Percentiles rank a stretch among this genome's conserved stretches.
Conservation (phyloP, 2,797 vertebrate genomes). For the Chelon auratus region DNA sequence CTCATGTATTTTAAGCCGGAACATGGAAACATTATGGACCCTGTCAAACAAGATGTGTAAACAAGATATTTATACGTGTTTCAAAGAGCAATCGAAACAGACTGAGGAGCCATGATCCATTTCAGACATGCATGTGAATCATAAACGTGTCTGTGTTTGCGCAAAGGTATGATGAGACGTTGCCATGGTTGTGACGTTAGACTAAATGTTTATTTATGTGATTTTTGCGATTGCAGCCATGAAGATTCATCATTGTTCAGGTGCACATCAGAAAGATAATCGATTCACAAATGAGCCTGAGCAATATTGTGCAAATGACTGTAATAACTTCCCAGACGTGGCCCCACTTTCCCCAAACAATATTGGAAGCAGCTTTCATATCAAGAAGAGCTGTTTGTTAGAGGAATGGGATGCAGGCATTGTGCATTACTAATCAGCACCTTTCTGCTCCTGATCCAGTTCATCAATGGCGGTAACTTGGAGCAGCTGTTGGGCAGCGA, state of each 20-base stretch:
- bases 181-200: too few relatives aligned
- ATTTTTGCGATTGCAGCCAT: too few relatives aligned
- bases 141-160: too few relatives aligned
- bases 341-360: slow-evolving; percentile 1
- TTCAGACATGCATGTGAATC: too few relatives aligned
- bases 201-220: too few relatives aligned
- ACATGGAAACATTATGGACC: too few relatives aligned
- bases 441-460: slow-evolving; percentile 77
- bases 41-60: too few relatives aligned
- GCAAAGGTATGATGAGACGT: too few relatives aligned
- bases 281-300: neutral
- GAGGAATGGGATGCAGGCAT: neutral
- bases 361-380: slow-evolving; percentile 3
- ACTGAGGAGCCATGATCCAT: too few relatives aligned
- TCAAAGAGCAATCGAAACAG: too few relatives aligned
- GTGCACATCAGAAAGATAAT: neutral
- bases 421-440: neutral
- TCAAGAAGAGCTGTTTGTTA: neutral
- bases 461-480: slow-evolving; percentile 95
- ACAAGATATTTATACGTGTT: too few relatives aligned
- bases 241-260: neutral
- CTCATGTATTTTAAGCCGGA: too few relatives aligned
- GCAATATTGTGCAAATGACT: neutral
- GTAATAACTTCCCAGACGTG: neutral
- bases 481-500: slow-evolving; percentile 95